Conservation (phyloP, 2,888 invertebrate species). For the Lingula anatina region DNA sequence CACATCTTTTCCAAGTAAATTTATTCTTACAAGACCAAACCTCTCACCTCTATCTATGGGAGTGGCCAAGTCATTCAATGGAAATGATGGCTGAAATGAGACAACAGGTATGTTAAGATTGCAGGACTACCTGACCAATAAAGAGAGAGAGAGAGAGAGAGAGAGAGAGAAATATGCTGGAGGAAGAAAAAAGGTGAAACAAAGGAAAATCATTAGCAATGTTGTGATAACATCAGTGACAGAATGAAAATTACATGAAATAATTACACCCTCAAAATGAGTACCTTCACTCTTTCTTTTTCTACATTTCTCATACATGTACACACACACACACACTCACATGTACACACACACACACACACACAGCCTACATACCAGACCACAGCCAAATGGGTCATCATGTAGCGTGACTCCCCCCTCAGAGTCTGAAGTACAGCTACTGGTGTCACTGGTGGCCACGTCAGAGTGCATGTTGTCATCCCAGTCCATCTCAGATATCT, state of each 20-base stretch:
- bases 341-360: not conserved
- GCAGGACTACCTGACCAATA: too few relatives aligned
- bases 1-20: too few relatives aligned
- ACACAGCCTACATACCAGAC: not conserved
- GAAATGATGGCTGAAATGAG: too few relatives aligned
- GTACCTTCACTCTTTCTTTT: too few relatives aligned
- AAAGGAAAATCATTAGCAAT: not conserved
- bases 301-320: too few relatives aligned
- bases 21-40: too few relatives aligned
- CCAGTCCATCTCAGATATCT: too few relatives aligned
- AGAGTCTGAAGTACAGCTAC: slow-evolving; percentile 34
- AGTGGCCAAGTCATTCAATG: too few relatives aligned
- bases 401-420: slow-evolving; percentile 14
- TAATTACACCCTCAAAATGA: too few relatives aligned
- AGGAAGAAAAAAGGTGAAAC: not conserved
- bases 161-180: not conserved
- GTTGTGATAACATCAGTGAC: not conserved
- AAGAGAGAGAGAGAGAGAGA: slow-evolving; percentile 2
- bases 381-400: not conserved
- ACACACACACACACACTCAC: not conserved
- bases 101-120: too few relatives aligned
- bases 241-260: too few relatives aligned
- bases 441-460: slow-evolving; percentile 30
- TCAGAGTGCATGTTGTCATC: slow-evolving; percentile 45
- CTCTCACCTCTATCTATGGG: too few relatives aligned